Percentiles rank a stretch among this genome's conserved stretches.
Evolutionary conservation across 1,140 invertebrate species (phyloP).

Genomic region (Phymorhynchus buccinoides): DNA sequence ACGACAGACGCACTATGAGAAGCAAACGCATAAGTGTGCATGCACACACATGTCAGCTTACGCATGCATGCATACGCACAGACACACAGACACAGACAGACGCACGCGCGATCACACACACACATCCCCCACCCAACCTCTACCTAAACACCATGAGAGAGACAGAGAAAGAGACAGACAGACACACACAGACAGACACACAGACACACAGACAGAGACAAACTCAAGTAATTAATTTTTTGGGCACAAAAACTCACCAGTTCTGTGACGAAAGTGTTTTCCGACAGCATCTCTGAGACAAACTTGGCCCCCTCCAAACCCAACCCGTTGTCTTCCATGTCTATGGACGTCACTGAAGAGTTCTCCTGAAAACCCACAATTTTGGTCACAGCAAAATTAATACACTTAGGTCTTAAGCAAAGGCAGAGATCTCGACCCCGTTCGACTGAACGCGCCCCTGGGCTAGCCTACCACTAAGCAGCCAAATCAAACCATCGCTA

Average conservation of each 20-base stretch:
- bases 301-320: constrained; percentile 56
- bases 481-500: no score
- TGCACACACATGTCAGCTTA: neutral
- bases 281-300: constrained; percentile 60
- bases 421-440: no score
- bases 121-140: neutral
- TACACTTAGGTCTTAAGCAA: no score
- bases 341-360: constrained; percentile 58
- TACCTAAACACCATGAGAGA: no score
- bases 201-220: neutral
- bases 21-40: neutral
- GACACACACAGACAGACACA: neutral
- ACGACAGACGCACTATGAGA: no score
- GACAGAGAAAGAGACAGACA: neutral
- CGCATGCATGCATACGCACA: neutral
- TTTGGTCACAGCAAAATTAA: no score
- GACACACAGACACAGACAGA: neutral
- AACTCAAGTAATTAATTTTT: neutral
- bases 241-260: constrained; percentile 49
- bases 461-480: no score
- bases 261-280: constrained; percentile 65
- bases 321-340: constrained; percentile 67
- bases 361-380: constrained; percentile 64
- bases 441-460: no score
- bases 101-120: neutral